phyloP scores from a whole-genome alignment of 2,797 vertebrate genomes.

The Sphenodon punctatus region DNA sequence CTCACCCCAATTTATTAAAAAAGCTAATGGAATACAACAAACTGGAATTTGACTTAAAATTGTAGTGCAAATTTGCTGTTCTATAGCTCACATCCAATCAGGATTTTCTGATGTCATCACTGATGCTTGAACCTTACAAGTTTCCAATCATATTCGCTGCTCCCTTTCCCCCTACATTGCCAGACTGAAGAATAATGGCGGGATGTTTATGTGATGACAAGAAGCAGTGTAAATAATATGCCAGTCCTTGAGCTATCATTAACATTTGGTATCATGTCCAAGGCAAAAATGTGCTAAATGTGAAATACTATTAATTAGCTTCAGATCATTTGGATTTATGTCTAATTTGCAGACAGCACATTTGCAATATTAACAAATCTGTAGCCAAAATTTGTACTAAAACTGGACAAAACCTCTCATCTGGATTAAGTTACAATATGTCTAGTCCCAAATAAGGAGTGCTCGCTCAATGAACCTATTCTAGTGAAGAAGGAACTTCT shows the following conservation, averaged over 20 bases:
- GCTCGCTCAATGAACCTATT: slow-evolving; percentile 6
- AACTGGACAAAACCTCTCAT: not conserved
- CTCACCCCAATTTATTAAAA: slow-evolving; percentile 2
- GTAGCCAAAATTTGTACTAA: not conserved
- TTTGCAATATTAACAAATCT: slow-evolving; percentile 1
- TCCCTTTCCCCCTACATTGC: not conserved
- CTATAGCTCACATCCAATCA: not conserved
- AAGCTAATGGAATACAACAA: too few relatives aligned
- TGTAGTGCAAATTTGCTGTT: not conserved
- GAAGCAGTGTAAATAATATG: slow-evolving; percentile 8
- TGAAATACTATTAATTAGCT: slow-evolving; percentile 20
- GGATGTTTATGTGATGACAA: slow-evolving; percentile 14
- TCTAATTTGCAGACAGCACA: not conserved
- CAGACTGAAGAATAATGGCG: slow-evolving; percentile 6
- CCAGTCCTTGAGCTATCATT: slow-evolving; percentile 16
- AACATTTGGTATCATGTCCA: not conserved
- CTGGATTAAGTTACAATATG: slow-evolving; percentile 31
- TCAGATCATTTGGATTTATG: slow-evolving; percentile 21
- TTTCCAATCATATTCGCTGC: not conserved
- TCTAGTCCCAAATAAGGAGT: slow-evolving; percentile 11
- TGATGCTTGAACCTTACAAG: not conserved
- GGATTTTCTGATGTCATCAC: not conserved
- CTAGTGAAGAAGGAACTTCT: slow-evolving; percentile 25
- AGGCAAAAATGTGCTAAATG: slow-evolving; percentile 2
- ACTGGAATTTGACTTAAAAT: not conserved